Base-by-base conservation (phyloP, 2,113 vertebrate species). In the Megaceryle torquata region DNA sequence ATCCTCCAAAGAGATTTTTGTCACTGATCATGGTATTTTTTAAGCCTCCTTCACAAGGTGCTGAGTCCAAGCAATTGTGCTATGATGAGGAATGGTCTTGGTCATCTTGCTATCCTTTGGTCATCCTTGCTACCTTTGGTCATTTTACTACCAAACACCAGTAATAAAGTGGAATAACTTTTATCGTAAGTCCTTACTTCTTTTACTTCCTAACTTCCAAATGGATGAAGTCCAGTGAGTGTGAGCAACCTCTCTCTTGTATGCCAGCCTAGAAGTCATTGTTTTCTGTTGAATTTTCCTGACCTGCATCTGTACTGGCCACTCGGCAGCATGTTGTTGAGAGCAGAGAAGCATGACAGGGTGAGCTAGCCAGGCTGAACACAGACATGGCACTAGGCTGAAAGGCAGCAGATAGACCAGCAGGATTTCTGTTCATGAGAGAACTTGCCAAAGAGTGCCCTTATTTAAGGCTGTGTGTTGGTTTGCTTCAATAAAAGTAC, bases 321-420 rank as follows among this genome's bases (percentile, higher is more conserved):
- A 26, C 7, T 28, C 83, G 84, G 64, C 81, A 84, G 5, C 2
- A 7, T 1, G 1, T 31, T 56, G 9, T 33, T 69, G 41, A 48
- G 77, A 57, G 46, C 15, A 6, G 33, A 43, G 67, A 60, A 60
- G 46, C 10, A 17, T 77, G 72, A 60, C 64, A 48, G 54, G 29
- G 22, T 0, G 0, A 69, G 43, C 33, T 54, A 4, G 15, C 53
- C 3, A 2, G 37, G 46, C 67, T 76, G 67, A 1, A 3, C 3
- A 1, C 5, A 7, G n/a, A 64, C 1, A 1, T 77, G 37, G 51
- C 44, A 53, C 17, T 16, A 33, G 25, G 39, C 59, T 67, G 69
- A 53, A 39, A 77, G 44, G 61, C 15, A 8, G 46, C 1, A 5
- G 10, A 67, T 88, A 26, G 37, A 41, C 10, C 56, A 64, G 44